Conservation (phyloP, 2,113 vertebrate species). For the Rhinolophus sinicus region DNA sequence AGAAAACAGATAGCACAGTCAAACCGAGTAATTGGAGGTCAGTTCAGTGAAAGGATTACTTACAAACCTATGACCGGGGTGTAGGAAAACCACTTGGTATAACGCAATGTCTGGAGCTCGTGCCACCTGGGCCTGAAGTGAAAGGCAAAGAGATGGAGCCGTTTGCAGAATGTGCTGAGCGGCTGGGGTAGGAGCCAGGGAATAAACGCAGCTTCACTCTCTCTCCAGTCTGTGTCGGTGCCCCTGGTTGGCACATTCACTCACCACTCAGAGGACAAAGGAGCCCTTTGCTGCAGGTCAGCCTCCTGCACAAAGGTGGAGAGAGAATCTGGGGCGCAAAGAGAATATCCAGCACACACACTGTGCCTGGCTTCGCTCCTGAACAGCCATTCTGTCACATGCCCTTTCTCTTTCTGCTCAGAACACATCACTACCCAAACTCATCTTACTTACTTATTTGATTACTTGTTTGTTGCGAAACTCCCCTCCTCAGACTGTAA, state of each 20-base stretch:
- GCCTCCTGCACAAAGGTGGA: not conserved
- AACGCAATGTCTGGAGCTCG: not conserved
- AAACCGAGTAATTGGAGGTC: not conserved
- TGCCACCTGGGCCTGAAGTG: not conserved
- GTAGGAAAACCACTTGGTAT: not conserved
- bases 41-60: not conserved
- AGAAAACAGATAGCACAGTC: not conserved
- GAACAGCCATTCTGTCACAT: accelerated
- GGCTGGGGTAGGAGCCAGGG: not conserved
- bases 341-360: accelerated
- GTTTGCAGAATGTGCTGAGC: not conserved
- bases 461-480: not conserved
- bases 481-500: not conserved
- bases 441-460: not conserved
- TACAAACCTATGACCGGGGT: not conserved
- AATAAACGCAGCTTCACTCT: not conserved
- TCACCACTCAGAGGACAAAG: not conserved
- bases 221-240: not conserved
- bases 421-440: not conserved
- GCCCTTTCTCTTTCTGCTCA: not conserved
- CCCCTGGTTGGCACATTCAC: accelerated
- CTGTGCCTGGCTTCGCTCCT: not conserved
- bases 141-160: not conserved
- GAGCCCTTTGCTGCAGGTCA: not conserved
- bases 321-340: not conserved